Evolutionary conservation across 1,140 invertebrate species (phyloP), one percentile per base, ranked within the genome.

Genomic region (Oryctes rhinoceros): DNA sequence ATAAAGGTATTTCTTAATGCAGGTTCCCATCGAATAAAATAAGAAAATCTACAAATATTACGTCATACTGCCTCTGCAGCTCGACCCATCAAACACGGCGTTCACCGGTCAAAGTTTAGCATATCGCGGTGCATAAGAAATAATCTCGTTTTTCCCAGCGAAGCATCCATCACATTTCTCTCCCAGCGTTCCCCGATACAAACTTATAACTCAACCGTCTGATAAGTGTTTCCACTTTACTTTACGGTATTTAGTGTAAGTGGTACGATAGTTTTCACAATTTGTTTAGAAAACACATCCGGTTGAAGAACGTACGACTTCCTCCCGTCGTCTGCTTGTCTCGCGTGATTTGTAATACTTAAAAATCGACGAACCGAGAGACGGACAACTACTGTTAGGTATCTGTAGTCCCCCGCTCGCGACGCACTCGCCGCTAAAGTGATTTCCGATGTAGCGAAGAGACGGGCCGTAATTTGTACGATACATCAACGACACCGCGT

Each of bases 261-360:
- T 37, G 65, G 65, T 37, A 24, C 24, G 65, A 37, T 71, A 71
- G 65, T 37, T 71, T 71, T 59, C 65, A 71, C 65, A 71, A 71
- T 24, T 71, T 71, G 65, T 71, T 71, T 71, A 71, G 65, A 71
- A 71, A 71, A 71, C 65, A 71, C 24, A 24, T 71, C 65, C 65
- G 65, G 53, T 59, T 37, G 20, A 24, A 15, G 20, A 35, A 71
- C 65, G 24, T 35, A 37, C 65, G 65, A 71, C 65, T 71, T 71
- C 65, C 65, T 71, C 65, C 24, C 24, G 65, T 44, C 39, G 24
- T 71, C 65, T 9, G 35, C 24, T 37, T 71, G 20, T 37, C 65
- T 71, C 65, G 18, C 35, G 35, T 71, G 65, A 71, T 71, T 71
- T 71, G 65, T 71, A 71, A 71, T 24, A 71, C 65, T 71, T 71